These are phyloP conservation scores for Sceloporus undulatus DNA, from an alignment of 2,113 vertebrate genomes.

Conservation along the genomic window DNA sequence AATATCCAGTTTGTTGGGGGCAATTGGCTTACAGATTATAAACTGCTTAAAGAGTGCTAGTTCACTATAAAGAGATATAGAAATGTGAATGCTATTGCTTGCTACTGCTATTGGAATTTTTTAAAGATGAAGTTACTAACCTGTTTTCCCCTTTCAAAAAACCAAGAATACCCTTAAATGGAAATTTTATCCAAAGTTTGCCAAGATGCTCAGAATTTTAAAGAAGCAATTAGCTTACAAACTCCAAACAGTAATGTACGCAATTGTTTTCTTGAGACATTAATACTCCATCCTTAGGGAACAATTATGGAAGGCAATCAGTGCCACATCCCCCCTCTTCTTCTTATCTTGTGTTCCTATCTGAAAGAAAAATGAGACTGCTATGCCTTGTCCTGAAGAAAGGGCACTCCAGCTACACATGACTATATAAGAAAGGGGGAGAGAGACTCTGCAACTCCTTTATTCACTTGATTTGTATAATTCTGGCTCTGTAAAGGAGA, in stretches of 20 bases:
- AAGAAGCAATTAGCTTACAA: background rate
- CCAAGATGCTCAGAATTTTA: background rate
- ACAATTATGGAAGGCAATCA: background rate
- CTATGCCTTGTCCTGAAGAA: background rate
- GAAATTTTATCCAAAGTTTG: background rate
- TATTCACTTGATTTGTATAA: background rate
- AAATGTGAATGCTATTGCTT: no score
- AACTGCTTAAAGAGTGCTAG: no score
- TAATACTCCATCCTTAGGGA: background rate
- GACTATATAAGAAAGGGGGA: no score
- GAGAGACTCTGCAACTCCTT: background rate
- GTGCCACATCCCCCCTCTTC: background rate
- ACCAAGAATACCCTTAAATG: background rate
- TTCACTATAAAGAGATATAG: no score
- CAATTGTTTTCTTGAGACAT: background rate
- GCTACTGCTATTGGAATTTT: no score
- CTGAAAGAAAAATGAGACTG: background rate
- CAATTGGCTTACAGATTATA: no score
- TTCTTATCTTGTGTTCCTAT: background rate
- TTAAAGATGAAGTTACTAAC: background rate
- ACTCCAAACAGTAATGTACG: constrained; percentile 18
- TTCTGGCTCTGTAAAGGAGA: background rate
- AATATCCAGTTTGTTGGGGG: no score
- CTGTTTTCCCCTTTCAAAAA: background rate
- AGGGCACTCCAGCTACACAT: background rate